Evolutionary conservation across 2,888 invertebrate species (phyloP).

Genomic region (Drosophila nr. medialis): DNA sequence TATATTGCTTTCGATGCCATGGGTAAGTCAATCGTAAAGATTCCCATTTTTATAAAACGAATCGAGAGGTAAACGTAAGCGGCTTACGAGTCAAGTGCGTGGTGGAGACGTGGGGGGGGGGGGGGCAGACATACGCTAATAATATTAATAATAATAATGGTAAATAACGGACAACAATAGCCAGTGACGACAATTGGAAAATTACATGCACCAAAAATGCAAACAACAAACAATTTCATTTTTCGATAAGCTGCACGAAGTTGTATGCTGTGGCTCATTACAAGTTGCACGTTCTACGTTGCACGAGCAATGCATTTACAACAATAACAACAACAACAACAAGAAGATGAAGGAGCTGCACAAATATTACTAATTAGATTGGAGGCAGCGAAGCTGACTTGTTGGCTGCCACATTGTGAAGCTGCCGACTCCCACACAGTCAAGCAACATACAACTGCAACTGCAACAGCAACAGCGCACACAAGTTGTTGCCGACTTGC

Average conservation of each 20-base stretch:
- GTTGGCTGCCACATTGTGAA: slow-evolving; percentile 43
- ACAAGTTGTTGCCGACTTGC: slow-evolving; percentile 12
- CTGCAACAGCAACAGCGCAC: not conserved
- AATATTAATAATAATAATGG: slow-evolving; percentile 64
- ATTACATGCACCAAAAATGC: slow-evolving; percentile 32
- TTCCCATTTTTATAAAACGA: slow-evolving; percentile 30
- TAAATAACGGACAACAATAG: slow-evolving; percentile 62
- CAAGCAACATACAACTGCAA: slow-evolving; percentile 8
- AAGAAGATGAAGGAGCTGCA: not conserved
- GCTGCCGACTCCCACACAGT: slow-evolving; percentile 59
- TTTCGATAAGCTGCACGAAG: slow-evolving; percentile 56
- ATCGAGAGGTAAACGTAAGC: slow-evolving; percentile 44
- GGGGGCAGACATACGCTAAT: slow-evolving; percentile 29
- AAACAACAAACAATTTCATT: slow-evolving; percentile 27
- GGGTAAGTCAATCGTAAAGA: slow-evolving; percentile 33
- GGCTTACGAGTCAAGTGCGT: slow-evolving; percentile 19
- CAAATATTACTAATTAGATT: slow-evolving; percentile 69
- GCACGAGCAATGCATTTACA: slow-evolving; percentile 55
- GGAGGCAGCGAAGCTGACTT: slow-evolving; percentile 44
- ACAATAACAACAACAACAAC: slow-evolving; percentile 27
- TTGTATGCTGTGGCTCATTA: slow-evolving; percentile 65
- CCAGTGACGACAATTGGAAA: slow-evolving; percentile 66
- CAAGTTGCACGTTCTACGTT: slow-evolving; percentile 60
- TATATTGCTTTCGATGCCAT: slow-evolving; percentile 25
- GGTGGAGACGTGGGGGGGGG: not conserved